Conservation (phyloP, 2,888 invertebrate species). For the Cheilosia variabilis region DNA sequence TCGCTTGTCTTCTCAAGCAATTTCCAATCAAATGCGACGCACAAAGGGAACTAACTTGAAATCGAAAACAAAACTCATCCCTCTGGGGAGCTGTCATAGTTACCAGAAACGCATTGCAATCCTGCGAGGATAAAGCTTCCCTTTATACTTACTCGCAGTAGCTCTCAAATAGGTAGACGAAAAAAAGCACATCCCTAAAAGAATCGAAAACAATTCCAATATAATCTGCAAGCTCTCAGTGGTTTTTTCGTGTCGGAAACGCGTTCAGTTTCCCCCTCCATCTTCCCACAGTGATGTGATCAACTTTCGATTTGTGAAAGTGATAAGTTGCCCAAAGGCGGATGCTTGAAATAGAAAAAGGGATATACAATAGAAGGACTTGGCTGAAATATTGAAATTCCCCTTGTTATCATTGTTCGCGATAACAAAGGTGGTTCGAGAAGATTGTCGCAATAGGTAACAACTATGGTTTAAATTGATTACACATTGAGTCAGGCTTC, state of each 20-base stretch:
- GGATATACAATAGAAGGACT: slow-evolving; percentile 15
- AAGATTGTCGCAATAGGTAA: background rate
- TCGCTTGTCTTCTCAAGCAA: no score
- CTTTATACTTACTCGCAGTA: background rate
- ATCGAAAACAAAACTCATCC: background rate
- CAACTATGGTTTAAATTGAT: background rate
- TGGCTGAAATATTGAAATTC: slow-evolving; percentile 13
- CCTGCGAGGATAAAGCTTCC: background rate
- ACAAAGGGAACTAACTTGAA: background rate
- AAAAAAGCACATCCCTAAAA: slow-evolving; percentile 2
- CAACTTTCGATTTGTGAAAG: slow-evolving; percentile 53
- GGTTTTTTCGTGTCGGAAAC: background rate
- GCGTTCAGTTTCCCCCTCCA: background rate
- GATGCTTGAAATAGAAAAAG: slow-evolving; percentile 32
- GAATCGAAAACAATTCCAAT: slow-evolving; percentile 44
- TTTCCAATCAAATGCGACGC: background rate
- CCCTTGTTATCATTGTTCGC: slow-evolving; percentile 10
- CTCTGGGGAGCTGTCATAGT: background rate
- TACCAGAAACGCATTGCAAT: slow-evolving; percentile 1
- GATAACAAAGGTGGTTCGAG: slow-evolving; percentile 1
- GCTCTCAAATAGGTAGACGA: background rate
- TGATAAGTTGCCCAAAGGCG: slow-evolving; percentile 27
- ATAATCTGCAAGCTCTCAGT: slow-evolving; percentile 22
- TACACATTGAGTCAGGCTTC: no score
- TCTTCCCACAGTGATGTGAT: slow-evolving; percentile 17